Percentiles rank a stretch among this genome's conserved stretches.
Conservation (phyloP, 1,140 invertebrate species). For the Nylanderia fulva region DNA sequence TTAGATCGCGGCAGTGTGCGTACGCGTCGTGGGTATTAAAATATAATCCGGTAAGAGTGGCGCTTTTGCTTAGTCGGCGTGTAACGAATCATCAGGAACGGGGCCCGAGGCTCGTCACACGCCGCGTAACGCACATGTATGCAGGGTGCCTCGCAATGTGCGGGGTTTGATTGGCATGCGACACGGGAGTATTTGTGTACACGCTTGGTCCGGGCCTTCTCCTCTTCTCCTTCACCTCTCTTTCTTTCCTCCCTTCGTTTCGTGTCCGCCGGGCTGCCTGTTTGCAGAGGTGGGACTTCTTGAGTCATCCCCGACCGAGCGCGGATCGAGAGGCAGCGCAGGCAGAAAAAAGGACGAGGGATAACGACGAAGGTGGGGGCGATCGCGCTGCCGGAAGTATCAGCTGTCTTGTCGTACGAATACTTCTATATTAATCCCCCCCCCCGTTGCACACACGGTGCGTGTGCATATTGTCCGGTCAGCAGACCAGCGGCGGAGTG, state of each 20-base stretch:
- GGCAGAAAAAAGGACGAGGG: slow-evolving; percentile 39
- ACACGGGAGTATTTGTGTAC: slow-evolving; percentile 82
- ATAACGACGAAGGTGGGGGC: slow-evolving; percentile 45
- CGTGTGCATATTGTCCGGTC: slow-evolving; percentile 54
- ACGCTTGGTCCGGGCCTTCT: slow-evolving; percentile 61
- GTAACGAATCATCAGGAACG: slow-evolving; percentile 74
- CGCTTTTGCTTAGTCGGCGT: slow-evolving; percentile 70
- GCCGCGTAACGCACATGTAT: slow-evolving; percentile 66
- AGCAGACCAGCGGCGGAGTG: slow-evolving; percentile 47
- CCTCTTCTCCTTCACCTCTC: too few relatives aligned
- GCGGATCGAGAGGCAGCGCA: slow-evolving; percentile 14
- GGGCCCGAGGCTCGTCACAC: slow-evolving; percentile 63
- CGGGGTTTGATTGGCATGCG: slow-evolving; percentile 82
- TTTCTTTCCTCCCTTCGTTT: slow-evolving; percentile 68
- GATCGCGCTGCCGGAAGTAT: slow-evolving; percentile 69
- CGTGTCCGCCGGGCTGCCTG: slow-evolving; percentile 65
- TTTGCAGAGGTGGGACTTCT: slow-evolving; percentile 62
- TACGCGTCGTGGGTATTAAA: slow-evolving; percentile 71
- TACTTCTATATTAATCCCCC: slow-evolving; percentile 66
- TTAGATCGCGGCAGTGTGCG: slow-evolving; percentile 18
- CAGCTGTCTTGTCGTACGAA: slow-evolving; percentile 52
- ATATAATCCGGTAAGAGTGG: slow-evolving; percentile 75
- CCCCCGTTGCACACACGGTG: slow-evolving; percentile 43
- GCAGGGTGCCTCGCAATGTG: slow-evolving; percentile 50
- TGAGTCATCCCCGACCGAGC: slow-evolving; percentile 44